These are phyloP conservation scores for Beroe ovata DNA, from an alignment of 37 sponge, comb jelly and placozoan genomes.

Conservation along the genomic window DNA sequence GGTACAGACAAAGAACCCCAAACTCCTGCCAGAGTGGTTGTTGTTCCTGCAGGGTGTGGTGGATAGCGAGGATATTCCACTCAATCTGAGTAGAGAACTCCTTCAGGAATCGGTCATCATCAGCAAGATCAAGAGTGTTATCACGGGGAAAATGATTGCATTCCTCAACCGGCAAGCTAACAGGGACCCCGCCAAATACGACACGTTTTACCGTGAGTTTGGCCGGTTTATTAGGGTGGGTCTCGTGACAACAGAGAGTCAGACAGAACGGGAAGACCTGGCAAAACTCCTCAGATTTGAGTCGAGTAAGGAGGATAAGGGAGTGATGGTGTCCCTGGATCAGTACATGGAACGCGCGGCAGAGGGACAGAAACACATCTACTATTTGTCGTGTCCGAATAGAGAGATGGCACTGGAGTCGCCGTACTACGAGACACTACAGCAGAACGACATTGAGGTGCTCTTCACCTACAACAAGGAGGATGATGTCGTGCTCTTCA, in stretches of 20 bases:
- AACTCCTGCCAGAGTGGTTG: conserved; percentile 70
- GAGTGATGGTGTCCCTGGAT: conserved; percentile 37
- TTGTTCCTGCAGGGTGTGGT: conserved; percentile 73
- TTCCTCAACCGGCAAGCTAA: conserved; percentile 67
- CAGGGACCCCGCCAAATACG: conserved; percentile 66
- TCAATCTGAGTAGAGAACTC: conserved; percentile 72
- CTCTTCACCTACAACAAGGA: conserved; percentile 70
- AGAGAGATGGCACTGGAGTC: conserved; percentile 69
- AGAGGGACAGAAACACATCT: conserved; percentile 66
- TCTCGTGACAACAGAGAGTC: conserved; percentile 62
- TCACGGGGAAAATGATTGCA: conserved; percentile 56
- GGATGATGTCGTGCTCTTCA: conserved; percentile 71
- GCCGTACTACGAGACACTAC: conserved; percentile 70
- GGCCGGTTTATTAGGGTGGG: conserved; percentile 67
- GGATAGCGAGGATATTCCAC: conserved; percentile 75
- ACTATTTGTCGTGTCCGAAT: conserved; percentile 48
- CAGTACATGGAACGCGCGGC: conserved; percentile 62
- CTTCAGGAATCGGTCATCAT: conserved; percentile 71
- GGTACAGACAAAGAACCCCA: conserved; percentile 68
- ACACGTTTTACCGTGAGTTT: conserved; percentile 68
- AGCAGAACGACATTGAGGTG: conserved; percentile 68
- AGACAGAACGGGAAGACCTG: conserved; percentile 66
- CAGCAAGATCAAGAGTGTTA: conserved; percentile 68
- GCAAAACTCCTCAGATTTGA: conserved; percentile 71
- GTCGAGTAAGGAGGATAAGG: conserved; percentile 62